Base-by-base conservation (phyloP, 2,797 vertebrate species). In the Zenarchopterus dispar region DNA sequence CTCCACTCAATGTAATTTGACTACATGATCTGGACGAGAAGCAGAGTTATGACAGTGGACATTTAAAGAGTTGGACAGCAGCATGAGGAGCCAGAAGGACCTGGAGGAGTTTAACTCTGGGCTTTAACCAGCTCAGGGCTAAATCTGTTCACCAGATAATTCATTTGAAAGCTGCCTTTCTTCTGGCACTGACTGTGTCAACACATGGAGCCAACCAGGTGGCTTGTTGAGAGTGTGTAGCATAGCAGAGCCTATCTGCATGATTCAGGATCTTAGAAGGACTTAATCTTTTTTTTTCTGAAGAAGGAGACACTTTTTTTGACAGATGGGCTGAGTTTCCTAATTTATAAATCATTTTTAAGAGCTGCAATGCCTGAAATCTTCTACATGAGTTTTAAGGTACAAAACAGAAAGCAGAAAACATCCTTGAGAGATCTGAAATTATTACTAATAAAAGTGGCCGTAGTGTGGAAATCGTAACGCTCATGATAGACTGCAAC, bases 71-170 rank as follows among this genome's bases (percentile, higher is more conserved):
- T 58, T 57, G 63, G 24, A 58, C 31, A 15, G 49, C 59, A 62
- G 62, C 62, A 74, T 54, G 24, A 13, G n/a, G 51, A 73, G 64
- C 73, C 69, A 86, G 63, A 79, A 82, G 77, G 67, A 81, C 73
- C 71, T 70, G 73, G 64, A 83, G 63, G 80, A 86, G 75, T 87
- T 90, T 66, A 90, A 88, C 77, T 85, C 80, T 45, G 49, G 19
- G 90, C 73, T 84, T 90, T 91, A 93, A 86, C 75, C 65, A 88
- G 91, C 90, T 92, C 91, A 92, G 73, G 75, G 84, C 86, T 91
- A 91, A 92, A 91, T 92, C 74, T 90, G 86, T 71, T 81, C 56
- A 45, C 63, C 45, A 63, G 80, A 78, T 88, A 74, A 90, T 80
- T 84, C 57, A 80, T 42, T 72, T 66, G 75, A 78, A 85, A 88